Conservation (phyloP, 35 echinoderm and acorn worm species). For the Apostichopus parvimensis region DNA sequence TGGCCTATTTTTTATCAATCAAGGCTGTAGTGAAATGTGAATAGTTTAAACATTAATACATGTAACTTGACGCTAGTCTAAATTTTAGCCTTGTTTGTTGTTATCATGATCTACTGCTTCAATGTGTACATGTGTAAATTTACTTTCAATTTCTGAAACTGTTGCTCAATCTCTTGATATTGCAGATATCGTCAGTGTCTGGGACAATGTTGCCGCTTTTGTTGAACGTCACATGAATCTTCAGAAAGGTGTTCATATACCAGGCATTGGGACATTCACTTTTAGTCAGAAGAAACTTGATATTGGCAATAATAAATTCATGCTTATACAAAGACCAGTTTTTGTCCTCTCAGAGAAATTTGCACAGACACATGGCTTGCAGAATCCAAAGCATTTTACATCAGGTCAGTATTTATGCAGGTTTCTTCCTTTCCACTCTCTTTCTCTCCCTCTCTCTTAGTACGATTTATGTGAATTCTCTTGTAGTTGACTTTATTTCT, state of each 20-base stretch:
- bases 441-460: too few species aligned
- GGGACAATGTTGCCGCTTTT: conserved; percentile 93
- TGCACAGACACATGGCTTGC: conserved; percentile 87
- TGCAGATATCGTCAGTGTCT: conserved; percentile 96
- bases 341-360: conserved; percentile 97
- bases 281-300: conserved; percentile 98
- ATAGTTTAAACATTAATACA: too few species aligned
- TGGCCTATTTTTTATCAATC: neutral
- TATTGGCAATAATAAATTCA: conserved; percentile 98
- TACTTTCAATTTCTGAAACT: too few species aligned
- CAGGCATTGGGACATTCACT: conserved; percentile 90
- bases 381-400: conserved; percentile 89
- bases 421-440: too few species aligned
- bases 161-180: neutral
- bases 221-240: conserved; percentile 88
- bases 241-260: conserved; percentile 94
- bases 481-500: too few species aligned
- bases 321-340: conserved; percentile 92
- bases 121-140: too few species aligned
- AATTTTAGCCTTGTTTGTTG: too few species aligned
- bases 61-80: too few species aligned
- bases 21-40: too few species aligned
- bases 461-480: too few species aligned
- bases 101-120: too few species aligned
- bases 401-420: conserved; percentile 60